phyloP scores from a whole-genome alignment of 2,888 invertebrate species.

The Omphaloscelis lunosa region DNA sequence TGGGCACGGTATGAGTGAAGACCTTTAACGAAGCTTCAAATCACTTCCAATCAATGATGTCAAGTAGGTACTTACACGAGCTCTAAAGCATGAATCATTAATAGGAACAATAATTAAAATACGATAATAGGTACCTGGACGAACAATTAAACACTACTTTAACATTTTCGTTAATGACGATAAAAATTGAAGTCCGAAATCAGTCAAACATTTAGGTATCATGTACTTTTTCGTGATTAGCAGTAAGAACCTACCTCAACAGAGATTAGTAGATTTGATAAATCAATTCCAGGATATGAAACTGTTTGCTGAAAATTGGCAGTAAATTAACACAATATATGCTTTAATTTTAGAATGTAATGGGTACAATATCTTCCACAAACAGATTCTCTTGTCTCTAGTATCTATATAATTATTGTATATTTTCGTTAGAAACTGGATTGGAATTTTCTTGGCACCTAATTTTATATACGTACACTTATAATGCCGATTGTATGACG shows the following conservation, averaged over 20 bases:
- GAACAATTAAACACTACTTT: not conserved
- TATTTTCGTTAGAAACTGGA: not conserved
- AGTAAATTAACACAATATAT: not conserved
- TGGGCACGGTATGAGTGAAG: too few relatives aligned
- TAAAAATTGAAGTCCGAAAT: not conserved
- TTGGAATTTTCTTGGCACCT: not conserved
- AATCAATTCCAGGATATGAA: not conserved
- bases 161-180: not conserved
- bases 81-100: not conserved
- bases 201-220: not conserved
- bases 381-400: not conserved
- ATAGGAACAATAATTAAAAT: conserved; percentile 10
- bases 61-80: not conserved
- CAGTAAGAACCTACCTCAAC: not conserved
- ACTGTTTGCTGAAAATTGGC: not conserved
- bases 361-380: not conserved
- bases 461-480: not conserved
- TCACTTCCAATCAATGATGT: conserved; percentile 10
- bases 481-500: not conserved
- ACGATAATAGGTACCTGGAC: not conserved
- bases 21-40: not conserved
- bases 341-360: not conserved
- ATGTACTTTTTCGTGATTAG: not conserved
- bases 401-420: not conserved
- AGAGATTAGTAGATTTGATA: not conserved